phyloP scores from a whole-genome alignment of 2,113 vertebrate species.

The Pangasianodon hypophthalmus region DNA sequence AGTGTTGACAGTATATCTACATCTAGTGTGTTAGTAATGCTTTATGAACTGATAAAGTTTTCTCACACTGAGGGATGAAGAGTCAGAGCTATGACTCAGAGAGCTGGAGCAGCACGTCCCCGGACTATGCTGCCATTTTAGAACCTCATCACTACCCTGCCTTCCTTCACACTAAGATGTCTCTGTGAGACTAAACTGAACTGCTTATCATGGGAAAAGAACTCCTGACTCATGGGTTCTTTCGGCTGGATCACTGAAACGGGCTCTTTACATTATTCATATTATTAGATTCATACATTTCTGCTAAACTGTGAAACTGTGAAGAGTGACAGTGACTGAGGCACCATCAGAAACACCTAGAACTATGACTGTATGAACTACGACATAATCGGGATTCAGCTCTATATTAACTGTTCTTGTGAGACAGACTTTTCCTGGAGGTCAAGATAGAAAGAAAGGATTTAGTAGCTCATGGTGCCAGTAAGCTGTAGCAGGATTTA shows the following conservation, averaged over 20 bases:
- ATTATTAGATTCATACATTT: neutral
- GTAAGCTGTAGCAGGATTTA: neutral
- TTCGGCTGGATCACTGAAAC: neutral
- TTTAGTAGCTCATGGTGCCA: neutral
- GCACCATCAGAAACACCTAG: neutral
- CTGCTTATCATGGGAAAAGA: neutral
- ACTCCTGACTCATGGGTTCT: neutral
- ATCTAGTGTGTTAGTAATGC: conserved; percentile 20
- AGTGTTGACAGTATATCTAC: neutral
- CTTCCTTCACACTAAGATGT: conserved; percentile 55
- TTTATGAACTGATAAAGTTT: conserved; percentile 52
- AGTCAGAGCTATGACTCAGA: conserved; percentile 72
- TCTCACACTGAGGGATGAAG: conserved; percentile 53
- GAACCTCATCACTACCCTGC: conserved; percentile 69
- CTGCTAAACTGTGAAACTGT: neutral
- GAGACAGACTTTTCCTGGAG: neutral
- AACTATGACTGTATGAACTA: neutral
- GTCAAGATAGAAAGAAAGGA: neutral
- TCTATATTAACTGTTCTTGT: neutral
- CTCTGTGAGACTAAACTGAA: neutral
- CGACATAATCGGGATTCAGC: neutral
- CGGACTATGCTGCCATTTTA: conserved; percentile 67
- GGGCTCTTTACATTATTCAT: neutral
- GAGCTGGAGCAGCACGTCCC: conserved; percentile 67
- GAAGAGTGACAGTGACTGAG: neutral